Evolutionary conservation across 23 tunicate genomes (phyloP).

Genomic region (Trididemnum miniatum): DNA sequence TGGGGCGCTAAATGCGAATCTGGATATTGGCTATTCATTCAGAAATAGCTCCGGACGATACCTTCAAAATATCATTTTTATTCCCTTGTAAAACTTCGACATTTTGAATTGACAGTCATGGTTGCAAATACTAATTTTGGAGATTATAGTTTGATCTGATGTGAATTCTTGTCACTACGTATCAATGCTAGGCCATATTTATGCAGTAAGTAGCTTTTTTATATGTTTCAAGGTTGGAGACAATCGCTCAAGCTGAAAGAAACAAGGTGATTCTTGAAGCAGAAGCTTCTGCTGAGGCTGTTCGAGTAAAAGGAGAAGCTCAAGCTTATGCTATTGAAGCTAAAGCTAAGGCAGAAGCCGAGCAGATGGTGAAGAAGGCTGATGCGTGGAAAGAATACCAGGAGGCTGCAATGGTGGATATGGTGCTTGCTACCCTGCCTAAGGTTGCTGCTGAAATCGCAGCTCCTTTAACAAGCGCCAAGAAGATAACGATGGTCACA

Average conservation of each 20-base stretch:
- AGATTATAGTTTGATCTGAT: too few relatives aligned
- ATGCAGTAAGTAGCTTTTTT: too few relatives aligned
- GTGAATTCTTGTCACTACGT: too few relatives aligned
- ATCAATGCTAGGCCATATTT: too few relatives aligned
- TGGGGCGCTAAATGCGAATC: too few relatives aligned
- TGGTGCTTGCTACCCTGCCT: conserved; percentile 93
- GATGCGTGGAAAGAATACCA: conserved; percentile 98
- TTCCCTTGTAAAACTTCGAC: too few relatives aligned
- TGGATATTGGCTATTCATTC: too few relatives aligned
- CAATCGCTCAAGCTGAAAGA: conserved; percentile 86
- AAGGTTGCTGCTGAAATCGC: conserved; percentile 99
- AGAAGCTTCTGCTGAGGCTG: conserved; percentile 89
- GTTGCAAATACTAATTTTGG: too few relatives aligned
- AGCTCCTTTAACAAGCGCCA: conserved; percentile 72
- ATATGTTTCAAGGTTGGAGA: conserved; percentile 70
- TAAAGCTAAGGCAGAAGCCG: conserved; percentile 96
- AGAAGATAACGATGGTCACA: conserved; percentile 95
- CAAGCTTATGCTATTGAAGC: conserved; percentile 93
- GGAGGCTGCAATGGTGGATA: conserved; percentile 99
- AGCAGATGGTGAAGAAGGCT: conserved; percentile 98
- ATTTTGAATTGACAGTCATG: too few relatives aligned
- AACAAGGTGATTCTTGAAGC: conserved; percentile 93
- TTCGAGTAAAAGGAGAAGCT: conserved; percentile 91
- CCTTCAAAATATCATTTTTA: too few relatives aligned
- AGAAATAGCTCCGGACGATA: too few relatives aligned